Evolutionary conservation across 2,888 invertebrate species (phyloP), one percentile per base, ranked within the genome.

Genomic region (Drosophila imparisetae): DNA sequence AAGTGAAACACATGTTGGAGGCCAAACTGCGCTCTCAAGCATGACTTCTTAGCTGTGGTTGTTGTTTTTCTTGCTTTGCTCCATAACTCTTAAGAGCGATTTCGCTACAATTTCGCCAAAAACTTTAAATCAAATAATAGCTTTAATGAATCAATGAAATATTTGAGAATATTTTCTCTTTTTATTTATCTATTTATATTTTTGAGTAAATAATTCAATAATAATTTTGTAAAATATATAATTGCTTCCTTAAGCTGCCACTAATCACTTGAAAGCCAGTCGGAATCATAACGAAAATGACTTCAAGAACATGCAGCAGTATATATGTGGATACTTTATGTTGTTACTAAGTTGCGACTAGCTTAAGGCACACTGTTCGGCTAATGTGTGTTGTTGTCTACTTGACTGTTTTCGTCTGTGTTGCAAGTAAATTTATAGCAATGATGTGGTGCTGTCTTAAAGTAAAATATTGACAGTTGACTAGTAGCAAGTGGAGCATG

Each of bases 401-500:
- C 48, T 66, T 73, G 40, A 36, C 64, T 68, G 52, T 53, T 45
- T 48, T 36, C 53, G 55, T 58, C 38, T 63, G 45, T 68, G 81
- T 30, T 57, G 57, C 69, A 64, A 89, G 78, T 87, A 75, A 90
- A 90, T 87, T 87, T 87, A 90, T 89, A 73, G 90, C 86, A 89
- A 89, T 90, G 85, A 87, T 86, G 90, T 89, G 77, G 71, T 66
- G 64, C 69, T 77, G 86, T 82, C 90, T 87, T 87, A 79, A 87
- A 87, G 87, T 87, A 82, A 90, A 87, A 89, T 87, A 87, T 89
- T 90, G 87, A 87, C 87, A 87, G 87, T 89, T 88, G 88, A 87
- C 83, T 86, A 59, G 80, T 45, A 68, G 76, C 67, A 87, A 82
- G 82, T 89, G 89, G 86, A 74, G 73, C 90, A 90, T 86, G 81